Conservation (phyloP, 2,113 vertebrate species). For the Phalacrocorax carbo region DNA sequence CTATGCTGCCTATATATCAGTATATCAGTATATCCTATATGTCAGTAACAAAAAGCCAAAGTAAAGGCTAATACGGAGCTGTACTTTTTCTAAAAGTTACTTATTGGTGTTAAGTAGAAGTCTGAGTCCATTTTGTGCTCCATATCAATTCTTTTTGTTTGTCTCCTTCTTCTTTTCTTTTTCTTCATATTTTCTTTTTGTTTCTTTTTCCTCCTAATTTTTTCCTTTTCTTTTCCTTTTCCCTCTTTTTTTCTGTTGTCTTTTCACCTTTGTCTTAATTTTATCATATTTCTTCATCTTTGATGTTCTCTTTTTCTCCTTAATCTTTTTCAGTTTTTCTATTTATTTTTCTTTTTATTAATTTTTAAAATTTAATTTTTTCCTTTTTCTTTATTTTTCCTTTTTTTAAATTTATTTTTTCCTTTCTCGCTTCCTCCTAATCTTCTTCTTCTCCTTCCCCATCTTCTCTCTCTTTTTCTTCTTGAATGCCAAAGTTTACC, state of each 20-base stretch:
- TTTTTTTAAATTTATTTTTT: not conserved
- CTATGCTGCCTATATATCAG: no score
- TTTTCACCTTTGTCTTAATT: not conserved
- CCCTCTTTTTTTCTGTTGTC: not conserved
- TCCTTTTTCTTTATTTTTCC: not conserved
- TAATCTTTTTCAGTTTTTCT: no score
- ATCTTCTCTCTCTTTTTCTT: not conserved
- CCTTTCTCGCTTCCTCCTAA: not conserved
- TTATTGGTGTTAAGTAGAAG: not conserved
- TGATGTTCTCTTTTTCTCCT: no score
- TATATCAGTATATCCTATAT: no score
- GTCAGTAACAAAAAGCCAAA: not conserved
- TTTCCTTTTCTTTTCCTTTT: no score
- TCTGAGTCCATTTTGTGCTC: not conserved
- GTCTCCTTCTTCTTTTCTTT: no score
- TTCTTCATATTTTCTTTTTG: not conserved
- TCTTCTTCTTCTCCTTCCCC: not conserved
- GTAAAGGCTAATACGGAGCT: not conserved
- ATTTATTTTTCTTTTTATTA: no score
- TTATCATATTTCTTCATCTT: not conserved
- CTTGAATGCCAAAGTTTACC: not conserved
- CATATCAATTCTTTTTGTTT: not conserved
- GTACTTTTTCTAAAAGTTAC: not conserved
- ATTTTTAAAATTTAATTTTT: not conserved
- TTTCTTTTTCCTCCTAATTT: not conserved